These are phyloP conservation scores for Circaetus cinerascens DNA, from an alignment of 2,113 vertebrate species.

Conservation along the genomic window DNA sequence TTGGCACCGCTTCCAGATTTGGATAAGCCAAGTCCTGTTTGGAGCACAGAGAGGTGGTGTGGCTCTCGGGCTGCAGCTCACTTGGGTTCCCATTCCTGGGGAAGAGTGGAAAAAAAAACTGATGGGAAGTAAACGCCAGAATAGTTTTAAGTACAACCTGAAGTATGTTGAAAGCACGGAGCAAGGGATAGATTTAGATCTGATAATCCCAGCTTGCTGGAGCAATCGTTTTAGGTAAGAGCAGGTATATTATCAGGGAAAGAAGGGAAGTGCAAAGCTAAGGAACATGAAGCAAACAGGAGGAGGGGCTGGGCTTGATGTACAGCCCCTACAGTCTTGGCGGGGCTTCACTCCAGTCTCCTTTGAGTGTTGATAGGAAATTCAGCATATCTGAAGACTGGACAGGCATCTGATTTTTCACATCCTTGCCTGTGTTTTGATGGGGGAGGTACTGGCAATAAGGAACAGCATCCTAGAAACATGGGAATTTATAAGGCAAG, in stretches of 20 bases:
- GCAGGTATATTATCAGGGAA: background rate
- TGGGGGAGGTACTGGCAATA: background rate
- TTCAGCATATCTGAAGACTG: background rate
- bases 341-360: background rate
- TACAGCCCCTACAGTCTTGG: background rate
- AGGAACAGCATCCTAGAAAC: background rate
- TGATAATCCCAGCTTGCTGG: background rate
- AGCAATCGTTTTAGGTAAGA: background rate
- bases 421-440: background rate
- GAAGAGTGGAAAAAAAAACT: background rate
- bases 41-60: background rate
- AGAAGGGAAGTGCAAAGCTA: background rate
- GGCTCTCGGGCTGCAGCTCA: background rate
- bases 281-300: background rate
- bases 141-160: background rate
- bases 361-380: background rate
- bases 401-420: background rate
- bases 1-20: background rate
- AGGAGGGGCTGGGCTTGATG: background rate
- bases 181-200: background rate
- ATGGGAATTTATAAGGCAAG: accelerated
- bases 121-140: background rate
- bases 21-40: background rate
- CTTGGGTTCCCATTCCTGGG: background rate
- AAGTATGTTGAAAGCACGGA: background rate